These are phyloP conservation scores for Crotalus helleri DNA, from an alignment of 2,113 vertebrate genomes.

Conservation along the genomic window DNA sequence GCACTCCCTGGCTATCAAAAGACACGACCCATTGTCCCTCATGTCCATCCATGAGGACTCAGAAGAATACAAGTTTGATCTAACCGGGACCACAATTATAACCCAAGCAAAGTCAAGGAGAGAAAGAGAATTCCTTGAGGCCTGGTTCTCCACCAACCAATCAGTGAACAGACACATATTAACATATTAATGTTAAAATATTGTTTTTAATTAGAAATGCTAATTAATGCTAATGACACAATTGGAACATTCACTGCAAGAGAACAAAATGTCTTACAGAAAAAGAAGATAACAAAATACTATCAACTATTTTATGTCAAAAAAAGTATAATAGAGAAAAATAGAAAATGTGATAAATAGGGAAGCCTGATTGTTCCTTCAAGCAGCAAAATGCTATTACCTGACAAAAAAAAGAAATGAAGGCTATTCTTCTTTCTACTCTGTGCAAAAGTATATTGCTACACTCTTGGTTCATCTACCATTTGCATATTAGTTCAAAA, in stretches of 20 bases:
- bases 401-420: conserved; percentile 50
- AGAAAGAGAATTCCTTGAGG: no score
- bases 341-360: conserved; percentile 51
- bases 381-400: conserved; percentile 59
- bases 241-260: conserved; percentile 43
- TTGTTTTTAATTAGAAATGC: conserved; percentile 51
- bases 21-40: no score
- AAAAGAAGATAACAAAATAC: conserved; percentile 57
- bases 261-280: conserved; percentile 56
- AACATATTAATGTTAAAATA: conserved; percentile 52
- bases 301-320: conserved; percentile 48
- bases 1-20: no score
- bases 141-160: no score
- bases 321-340: conserved; percentile 58
- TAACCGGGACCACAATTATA: no score
- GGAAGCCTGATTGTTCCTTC: conserved; percentile 60
- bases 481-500: conserved; percentile 37
- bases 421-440: conserved; percentile 44
- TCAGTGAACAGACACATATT: no score
- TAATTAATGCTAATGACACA: conserved; percentile 51
- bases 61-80: no score
- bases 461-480: conserved; percentile 15
- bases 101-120: no score
- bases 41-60: no score
- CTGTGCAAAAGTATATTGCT: conserved; percentile 7